Percentiles rank a stretch among this genome's conserved stretches.
These are phyloP conservation scores for Cenopis cana DNA, from an alignment of 2,888 invertebrate species.

Conservation along the genomic window DNA sequence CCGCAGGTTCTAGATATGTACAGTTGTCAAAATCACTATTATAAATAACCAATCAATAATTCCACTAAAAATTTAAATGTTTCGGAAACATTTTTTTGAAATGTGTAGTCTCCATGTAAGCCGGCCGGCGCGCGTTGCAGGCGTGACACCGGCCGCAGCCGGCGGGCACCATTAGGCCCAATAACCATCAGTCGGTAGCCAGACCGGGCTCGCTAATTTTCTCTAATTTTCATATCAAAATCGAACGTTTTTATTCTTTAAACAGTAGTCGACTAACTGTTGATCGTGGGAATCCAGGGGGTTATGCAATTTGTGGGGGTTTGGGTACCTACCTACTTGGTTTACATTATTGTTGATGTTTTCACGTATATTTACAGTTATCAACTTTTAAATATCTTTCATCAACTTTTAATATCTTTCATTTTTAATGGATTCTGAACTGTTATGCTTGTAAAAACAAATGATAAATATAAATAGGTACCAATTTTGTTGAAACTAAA, in stretches of 20 bases:
- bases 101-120: conserved; percentile 64
- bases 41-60: too few species aligned
- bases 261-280: conserved; percentile 73
- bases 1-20: too few species aligned
- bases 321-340: conserved; percentile 47
- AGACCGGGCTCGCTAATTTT: conserved; percentile 77
- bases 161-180: conserved; percentile 80
- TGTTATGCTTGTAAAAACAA: background rate
- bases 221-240: conserved; percentile 85
- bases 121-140: conserved; percentile 69
- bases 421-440: background rate
- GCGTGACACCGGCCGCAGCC: conserved; percentile 75
- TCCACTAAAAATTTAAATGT: too few species aligned
- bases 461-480: background rate
- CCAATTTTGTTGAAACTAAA: too few species aligned
- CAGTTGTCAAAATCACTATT: too few species aligned
- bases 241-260: conserved; percentile 69
- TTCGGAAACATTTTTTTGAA: background rate
- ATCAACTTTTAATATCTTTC: background rate
- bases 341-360: conserved; percentile 7
- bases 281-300: conserved; percentile 73
- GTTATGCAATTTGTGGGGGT: conserved; percentile 73
- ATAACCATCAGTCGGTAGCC: conserved; percentile 83
- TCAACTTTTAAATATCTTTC: background rate
- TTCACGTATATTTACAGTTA: background rate